phyloP scores from a whole-genome alignment of 2,113 vertebrate genomes.

The Heterotis niloticus region DNA sequence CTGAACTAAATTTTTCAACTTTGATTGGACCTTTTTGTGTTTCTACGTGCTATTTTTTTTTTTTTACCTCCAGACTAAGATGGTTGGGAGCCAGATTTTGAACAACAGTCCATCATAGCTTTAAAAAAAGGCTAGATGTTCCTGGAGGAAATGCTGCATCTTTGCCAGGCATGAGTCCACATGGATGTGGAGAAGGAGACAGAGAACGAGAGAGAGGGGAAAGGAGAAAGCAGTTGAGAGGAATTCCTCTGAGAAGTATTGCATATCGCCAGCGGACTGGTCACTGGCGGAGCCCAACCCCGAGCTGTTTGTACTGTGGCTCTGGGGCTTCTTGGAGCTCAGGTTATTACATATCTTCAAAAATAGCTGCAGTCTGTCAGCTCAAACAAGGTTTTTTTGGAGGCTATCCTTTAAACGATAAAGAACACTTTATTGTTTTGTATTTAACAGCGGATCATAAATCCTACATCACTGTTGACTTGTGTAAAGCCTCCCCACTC shows the following conservation, averaged over 20 bases:
- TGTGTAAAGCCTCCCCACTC: not conserved
- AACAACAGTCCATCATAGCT: too few species aligned
- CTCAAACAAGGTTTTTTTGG: not conserved
- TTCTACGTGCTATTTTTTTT: too few species aligned
- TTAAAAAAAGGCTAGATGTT: not conserved
- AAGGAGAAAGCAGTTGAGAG: not conserved
- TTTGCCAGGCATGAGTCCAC: not conserved
- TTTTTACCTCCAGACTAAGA: constrained; percentile 1
- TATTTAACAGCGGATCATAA: constrained; percentile 12
- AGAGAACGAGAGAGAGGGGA: not conserved
- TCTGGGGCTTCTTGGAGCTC: not conserved
- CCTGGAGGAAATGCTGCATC: not conserved
- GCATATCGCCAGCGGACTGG: not conserved
- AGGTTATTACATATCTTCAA: constrained; percentile 8
- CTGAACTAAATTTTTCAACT: too few species aligned
- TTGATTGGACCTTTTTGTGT: too few species aligned
- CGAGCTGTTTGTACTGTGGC: not conserved
- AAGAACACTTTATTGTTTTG: not conserved
- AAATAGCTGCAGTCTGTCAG: not conserved
- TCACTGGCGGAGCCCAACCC: not conserved
- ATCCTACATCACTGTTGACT: not conserved
- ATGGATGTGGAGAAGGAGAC: not conserved
- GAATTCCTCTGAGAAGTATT: not conserved
- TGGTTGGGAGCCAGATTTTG: too few species aligned
- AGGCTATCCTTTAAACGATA: not conserved